Evolutionary conservation across 2,797 vertebrate genomes (phyloP), one percentile per base, ranked within the genome.

Genomic region (Vireo griseus): DNA sequence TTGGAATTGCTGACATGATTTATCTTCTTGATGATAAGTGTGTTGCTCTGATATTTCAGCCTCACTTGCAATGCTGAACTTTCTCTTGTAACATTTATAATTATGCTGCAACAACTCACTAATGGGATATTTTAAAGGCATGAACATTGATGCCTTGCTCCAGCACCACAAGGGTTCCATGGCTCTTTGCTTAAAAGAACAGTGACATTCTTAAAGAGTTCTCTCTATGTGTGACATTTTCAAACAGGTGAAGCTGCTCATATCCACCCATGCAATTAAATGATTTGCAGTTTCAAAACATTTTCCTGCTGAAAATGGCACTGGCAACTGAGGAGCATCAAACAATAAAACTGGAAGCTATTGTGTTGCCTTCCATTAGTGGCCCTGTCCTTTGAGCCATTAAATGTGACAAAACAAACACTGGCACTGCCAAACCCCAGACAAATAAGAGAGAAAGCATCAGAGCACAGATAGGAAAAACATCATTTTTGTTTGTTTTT

Each of bases 41-140:
- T 29, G 71, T 79, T 95, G 80, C 66, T 92, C 83, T 65, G 67
- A 39, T 67, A 91, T 72, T 69, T 83, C 29, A 92, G 77, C 88
- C 84, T 66, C 89, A 45, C 59, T 63, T 44, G 72, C 50, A 84
- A n/a, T 10, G 72, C 44, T 63, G 58, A 93, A 42, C 33, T 79
- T 92, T 58, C 66, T 87, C 7, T 45, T 54, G 42, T 51, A n/a
- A 52, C 71, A 58, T 63, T 63, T 77, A 22, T 65, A 96, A 87
- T 80, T 47, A 90, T 29, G 10, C 25, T 71, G 37, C 68, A 80
- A 37, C 81, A 72, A 62, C 92, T 91, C 73, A 68, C 77, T 66
- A 85, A 91, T 35, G 73, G 39, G 29, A 84, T 25, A 74, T 85
- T 91, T 96, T 77, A 90, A 94, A 95, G 86, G 68, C 51, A 52